Evolutionary conservation across 2,113 vertebrate species (phyloP).

Genomic region (Leptodactylus fuscus): DNA sequence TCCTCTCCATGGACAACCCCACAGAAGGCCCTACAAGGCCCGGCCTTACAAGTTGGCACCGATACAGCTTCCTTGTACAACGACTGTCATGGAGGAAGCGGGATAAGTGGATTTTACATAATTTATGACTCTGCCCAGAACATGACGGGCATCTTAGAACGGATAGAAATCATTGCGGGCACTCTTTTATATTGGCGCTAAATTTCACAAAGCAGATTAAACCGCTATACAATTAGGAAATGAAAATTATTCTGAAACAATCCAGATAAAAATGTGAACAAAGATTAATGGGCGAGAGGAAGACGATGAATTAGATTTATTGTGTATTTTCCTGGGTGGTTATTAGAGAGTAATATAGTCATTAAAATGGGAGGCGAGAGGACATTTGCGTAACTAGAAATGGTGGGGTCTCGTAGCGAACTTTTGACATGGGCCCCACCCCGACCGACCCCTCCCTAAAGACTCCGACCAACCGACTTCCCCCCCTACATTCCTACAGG

Average conservation of each 20-base stretch:
- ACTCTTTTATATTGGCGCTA: background rate
- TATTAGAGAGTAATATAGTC: background rate
- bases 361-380: background rate
- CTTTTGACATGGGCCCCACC: no score
- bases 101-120: background rate
- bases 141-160: background rate
- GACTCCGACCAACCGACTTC: no score
- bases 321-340: background rate
- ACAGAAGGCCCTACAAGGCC: background rate
- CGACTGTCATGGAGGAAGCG: background rate
- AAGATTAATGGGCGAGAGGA: background rate
- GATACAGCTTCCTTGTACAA: background rate
- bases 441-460: no score
- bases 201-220: background rate
- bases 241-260: background rate
- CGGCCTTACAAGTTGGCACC: background rate
- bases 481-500: no score
- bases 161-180: background rate
- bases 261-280: background rate
- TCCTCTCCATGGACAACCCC: conserved; percentile 13
- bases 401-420: no score
- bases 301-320: background rate
- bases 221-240: background rate
- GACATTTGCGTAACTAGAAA: no score
- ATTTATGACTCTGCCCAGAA: background rate